Evolutionary conservation across 2,888 invertebrate genomes (phyloP).

Genomic region (Chloroclysta siterata): DNA sequence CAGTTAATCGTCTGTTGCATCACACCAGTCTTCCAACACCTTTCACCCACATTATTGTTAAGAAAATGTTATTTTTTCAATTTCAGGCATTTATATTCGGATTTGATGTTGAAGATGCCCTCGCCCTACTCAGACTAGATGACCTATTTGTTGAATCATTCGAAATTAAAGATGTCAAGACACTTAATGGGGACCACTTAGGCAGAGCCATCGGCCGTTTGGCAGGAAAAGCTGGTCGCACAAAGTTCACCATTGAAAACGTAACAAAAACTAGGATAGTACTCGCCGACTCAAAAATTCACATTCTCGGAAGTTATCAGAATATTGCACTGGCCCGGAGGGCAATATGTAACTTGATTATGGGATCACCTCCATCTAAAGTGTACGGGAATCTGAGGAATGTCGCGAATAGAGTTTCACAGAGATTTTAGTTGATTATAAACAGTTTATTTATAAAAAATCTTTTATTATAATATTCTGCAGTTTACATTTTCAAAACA

Average conservation of each 20-base stretch:
- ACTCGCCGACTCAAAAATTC: slow-evolving; percentile 97
- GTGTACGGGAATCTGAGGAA: slow-evolving; percentile 97
- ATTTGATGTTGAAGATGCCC: slow-evolving; percentile 98
- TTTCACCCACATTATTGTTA: no score
- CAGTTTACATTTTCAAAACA: not conserved
- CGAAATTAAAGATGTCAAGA: slow-evolving; percentile 98
- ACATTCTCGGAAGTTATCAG: slow-evolving; percentile 98
- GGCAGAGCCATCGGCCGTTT: slow-evolving; percentile 98
- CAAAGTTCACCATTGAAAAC: slow-evolving; percentile 99
- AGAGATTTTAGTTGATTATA: slow-evolving; percentile 87
- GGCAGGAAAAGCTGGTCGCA: slow-evolving; percentile 98
- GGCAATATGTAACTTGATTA: slow-evolving; percentile 97
- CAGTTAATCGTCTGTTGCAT: no score
- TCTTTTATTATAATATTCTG: slow-evolving; percentile 36
- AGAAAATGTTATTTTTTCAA: not conserved
- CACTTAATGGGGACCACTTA: slow-evolving; percentile 96
- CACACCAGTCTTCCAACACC: no score
- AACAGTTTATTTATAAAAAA: slow-evolving; percentile 53
- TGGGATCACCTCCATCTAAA: slow-evolving; percentile 98
- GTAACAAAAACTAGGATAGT: slow-evolving; percentile 99
- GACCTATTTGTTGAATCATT: slow-evolving; percentile 99
- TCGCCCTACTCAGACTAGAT: slow-evolving; percentile 96
- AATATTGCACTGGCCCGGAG: slow-evolving; percentile 97
- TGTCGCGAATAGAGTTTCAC: slow-evolving; percentile 92
- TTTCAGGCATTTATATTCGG: slow-evolving; percentile 95